These are phyloP conservation scores for Chrysemys picta DNA, from an alignment of 2,113 vertebrate genomes.

Conservation along the genomic window DNA sequence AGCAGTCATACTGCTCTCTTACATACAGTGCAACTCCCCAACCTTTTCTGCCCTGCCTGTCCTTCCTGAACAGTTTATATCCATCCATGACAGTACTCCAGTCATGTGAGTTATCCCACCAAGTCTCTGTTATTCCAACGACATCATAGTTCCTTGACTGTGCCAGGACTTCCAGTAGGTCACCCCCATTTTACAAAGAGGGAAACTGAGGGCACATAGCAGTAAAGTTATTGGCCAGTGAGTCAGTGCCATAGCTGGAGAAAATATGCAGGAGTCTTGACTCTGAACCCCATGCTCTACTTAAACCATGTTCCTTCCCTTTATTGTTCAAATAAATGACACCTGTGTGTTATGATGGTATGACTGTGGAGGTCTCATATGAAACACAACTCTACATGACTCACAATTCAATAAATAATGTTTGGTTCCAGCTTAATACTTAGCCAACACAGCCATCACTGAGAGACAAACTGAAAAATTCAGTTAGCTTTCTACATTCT, in stretches of 20 bases:
- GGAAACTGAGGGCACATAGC: not conserved
- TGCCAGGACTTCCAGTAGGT: not conserved
- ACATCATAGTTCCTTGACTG: too few species aligned
- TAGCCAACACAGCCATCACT: not conserved
- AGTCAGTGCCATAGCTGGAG: not conserved
- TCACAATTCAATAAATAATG: not conserved
- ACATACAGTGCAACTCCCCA: too few species aligned
- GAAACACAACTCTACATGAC: not conserved
- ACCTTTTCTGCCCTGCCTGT: too few species aligned
- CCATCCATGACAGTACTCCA: too few species aligned
- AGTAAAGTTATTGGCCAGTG: conserved; percentile 5
- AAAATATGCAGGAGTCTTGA: not conserved
- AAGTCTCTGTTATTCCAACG: too few species aligned
- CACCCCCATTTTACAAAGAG: conserved; percentile 32
- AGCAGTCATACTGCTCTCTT: too few species aligned
- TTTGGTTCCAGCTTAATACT: not conserved
- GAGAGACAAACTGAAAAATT: conserved; percentile 9
- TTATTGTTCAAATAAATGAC: not conserved
- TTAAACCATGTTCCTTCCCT: not conserved
- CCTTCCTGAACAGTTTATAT: too few species aligned
- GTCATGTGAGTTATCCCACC: too few species aligned
- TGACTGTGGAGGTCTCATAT: not conserved
- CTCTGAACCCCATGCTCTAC: not conserved
- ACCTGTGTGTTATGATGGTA: not conserved
- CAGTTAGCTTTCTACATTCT: conserved; percentile 9